These are phyloP conservation scores for Sericinus montela DNA, from an alignment of 2,888 invertebrate species.

Conservation along the genomic window DNA sequence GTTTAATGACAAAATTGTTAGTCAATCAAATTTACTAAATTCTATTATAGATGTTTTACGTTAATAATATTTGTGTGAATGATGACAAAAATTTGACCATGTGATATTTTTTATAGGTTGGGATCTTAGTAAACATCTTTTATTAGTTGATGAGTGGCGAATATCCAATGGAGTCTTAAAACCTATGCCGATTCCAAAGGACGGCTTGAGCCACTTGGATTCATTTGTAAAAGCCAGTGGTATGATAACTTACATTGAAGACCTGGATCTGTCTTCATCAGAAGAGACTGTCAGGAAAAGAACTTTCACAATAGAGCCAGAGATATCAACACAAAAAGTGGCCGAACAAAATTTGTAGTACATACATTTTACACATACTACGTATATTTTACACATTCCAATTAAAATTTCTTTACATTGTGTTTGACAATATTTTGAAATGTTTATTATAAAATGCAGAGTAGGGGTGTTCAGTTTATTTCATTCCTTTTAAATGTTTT, in stretches of 20 bases:
- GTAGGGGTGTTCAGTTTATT: too few species aligned
- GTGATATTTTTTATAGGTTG: constrained; percentile 67
- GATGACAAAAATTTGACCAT: too few species aligned
- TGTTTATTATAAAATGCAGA: too few species aligned
- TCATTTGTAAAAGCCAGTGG: constrained; percentile 5
- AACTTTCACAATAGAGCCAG: constrained; percentile 24
- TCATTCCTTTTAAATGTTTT: too few species aligned
- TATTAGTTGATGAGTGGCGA: constrained; percentile 81
- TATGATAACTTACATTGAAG: not conserved
- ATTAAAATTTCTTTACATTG: too few species aligned
- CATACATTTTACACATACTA: too few species aligned
- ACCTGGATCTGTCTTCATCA: constrained; percentile 11
- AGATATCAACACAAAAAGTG: constrained; percentile 21
- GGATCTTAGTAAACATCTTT: constrained; percentile 76
- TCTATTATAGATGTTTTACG: too few species aligned
- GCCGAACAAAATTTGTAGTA: constrained; percentile 2
- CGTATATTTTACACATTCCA: too few species aligned
- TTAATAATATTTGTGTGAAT: too few species aligned
- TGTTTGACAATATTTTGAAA: too few species aligned
- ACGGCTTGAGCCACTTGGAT: constrained; percentile 2
- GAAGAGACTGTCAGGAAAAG: constrained; percentile 18
- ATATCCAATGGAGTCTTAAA: constrained; percentile 23
- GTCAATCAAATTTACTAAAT: too few species aligned
- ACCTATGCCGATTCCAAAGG: constrained; percentile 17
- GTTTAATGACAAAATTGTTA: too few species aligned